Base-by-base conservation (phyloP, 2,113 vertebrate species). In the Otocyon megalotis region DNA sequence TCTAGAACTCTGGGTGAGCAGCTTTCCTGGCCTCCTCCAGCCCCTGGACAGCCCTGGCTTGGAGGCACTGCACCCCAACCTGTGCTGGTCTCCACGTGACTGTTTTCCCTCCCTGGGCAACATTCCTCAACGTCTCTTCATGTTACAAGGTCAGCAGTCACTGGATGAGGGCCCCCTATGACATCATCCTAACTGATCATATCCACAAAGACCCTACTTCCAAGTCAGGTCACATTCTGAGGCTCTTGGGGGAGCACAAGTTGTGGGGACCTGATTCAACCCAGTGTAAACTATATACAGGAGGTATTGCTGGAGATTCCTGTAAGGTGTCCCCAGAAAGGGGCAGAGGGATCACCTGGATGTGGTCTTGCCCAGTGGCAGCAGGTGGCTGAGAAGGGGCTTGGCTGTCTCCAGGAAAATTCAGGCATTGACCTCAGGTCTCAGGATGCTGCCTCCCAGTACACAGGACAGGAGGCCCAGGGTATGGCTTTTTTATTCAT, bases 61-160 rank as follows among this genome's bases (percentile, higher is more conserved):
- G 12, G 5, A 71, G 13, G 56, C 1, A 15, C 4, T 0, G 7
- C 15, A 3, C 48, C 62, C 15, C 79, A 5, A 0, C n/a, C 22
- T 26, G 60, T 12, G 35, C 28, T 24, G 32, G 2, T 6, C 58
- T 7, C 28, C 69, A 43, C 22, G 14, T 0, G 48, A 16, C 91
- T 19, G 5, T 43, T 43, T 43, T 3, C 15, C n/a, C 48, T 83
- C 43, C 17, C 43, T 69, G 28, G 67, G 12, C 32, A 16, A 2
- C 0, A 19, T 6, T 54, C 50, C 24, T 83, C 72, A 16, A 53
- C 32, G 15, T 4, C 30, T 65, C 71, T 35, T 83, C 54, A 35
- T 19, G 32, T 8, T 53, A 3, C 0, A 19, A 54, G 58, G 67
- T 17, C 24, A 7, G 8, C 8, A 16, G 12, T n/a, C 43, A 16